Evolutionary conservation across 2,797 vertebrate species (phyloP).

Genomic region (Sphenodon punctatus): DNA sequence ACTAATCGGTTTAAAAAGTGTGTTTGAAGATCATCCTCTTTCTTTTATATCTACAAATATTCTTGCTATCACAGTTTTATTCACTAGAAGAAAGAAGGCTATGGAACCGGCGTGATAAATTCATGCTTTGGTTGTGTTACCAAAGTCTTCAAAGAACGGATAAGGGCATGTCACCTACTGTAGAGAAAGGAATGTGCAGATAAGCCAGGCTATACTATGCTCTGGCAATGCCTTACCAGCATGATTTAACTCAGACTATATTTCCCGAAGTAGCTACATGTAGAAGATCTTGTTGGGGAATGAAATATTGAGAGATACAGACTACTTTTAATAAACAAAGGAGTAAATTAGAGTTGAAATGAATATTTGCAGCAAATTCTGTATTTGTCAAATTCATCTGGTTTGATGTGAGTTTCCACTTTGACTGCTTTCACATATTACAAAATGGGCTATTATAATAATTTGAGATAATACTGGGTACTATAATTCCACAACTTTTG

Average conservation of each 20-base stretch:
- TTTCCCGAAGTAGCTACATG: conserved; percentile 28
- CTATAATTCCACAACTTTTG: no score
- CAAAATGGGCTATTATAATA: no score
- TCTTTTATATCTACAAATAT: conserved; percentile 10
- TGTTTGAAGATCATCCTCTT: conserved; percentile 1
- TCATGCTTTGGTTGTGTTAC: conserved; percentile 13
- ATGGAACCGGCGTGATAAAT: neutral
- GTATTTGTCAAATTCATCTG: no score
- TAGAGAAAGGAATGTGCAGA: conserved; percentile 32
- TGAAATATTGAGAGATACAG: conserved; percentile 31
- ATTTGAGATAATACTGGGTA: no score
- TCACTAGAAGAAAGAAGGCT: conserved; percentile 35
- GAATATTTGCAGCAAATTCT: no score
- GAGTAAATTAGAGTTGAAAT: no score
- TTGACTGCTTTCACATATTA: no score
- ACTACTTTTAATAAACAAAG: conserved; percentile 37
- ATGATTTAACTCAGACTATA: conserved; percentile 21
- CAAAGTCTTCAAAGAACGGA: conserved; percentile 40
- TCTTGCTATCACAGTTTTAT: conserved; percentile 11
- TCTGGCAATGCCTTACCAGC: conserved; percentile 24
- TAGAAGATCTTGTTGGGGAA: conserved; percentile 32
- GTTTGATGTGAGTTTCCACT: no score
- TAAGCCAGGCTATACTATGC: conserved; percentile 15
- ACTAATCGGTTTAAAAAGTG: neutral
- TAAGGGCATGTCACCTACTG: conserved; percentile 27